Percentiles rank a stretch among this genome's conserved stretches.
These are phyloP conservation scores for Callithrix jacchus DNA, from an alignment of 2,113 vertebrate species.

Conservation along the genomic window DNA sequence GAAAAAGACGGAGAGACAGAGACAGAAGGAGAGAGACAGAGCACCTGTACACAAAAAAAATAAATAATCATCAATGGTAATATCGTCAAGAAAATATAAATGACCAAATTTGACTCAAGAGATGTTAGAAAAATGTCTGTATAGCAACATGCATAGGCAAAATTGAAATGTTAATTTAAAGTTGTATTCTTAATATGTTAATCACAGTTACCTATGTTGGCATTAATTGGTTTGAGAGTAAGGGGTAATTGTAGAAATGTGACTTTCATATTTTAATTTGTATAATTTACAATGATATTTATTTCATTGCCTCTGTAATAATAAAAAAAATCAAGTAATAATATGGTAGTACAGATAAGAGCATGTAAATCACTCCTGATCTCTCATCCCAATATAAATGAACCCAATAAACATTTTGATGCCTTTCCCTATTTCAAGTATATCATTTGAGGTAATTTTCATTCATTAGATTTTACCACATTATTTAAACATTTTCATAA, in stretches of 20 bases:
- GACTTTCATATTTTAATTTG: neutral
- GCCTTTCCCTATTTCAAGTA: neutral
- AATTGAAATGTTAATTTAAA: neutral
- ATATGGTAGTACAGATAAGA: neutral
- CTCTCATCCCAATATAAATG: neutral
- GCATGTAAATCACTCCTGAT: neutral
- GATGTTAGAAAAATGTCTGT: neutral
- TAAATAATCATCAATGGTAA: neutral
- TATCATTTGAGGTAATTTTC: neutral
- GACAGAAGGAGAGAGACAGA: neutral
- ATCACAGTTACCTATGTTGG: neutral
- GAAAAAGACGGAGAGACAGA: neutral
- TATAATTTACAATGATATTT: conserved; percentile 23
- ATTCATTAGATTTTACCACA: neutral
- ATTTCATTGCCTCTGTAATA: neutral
- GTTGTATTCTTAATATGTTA: neutral
- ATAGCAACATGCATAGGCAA: conserved; percentile 2
- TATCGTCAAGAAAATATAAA: neutral
- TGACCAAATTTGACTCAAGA: neutral
- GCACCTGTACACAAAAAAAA: neutral
- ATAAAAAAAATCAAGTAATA: neutral
- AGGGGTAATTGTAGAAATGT: neutral
- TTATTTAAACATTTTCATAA: conserved; percentile 27
- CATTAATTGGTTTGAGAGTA: neutral
- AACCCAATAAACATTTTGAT: neutral